Evolutionary conservation across 1,140 invertebrate species (phyloP).

Genomic region (Brevipalpus yothersi): DNA sequence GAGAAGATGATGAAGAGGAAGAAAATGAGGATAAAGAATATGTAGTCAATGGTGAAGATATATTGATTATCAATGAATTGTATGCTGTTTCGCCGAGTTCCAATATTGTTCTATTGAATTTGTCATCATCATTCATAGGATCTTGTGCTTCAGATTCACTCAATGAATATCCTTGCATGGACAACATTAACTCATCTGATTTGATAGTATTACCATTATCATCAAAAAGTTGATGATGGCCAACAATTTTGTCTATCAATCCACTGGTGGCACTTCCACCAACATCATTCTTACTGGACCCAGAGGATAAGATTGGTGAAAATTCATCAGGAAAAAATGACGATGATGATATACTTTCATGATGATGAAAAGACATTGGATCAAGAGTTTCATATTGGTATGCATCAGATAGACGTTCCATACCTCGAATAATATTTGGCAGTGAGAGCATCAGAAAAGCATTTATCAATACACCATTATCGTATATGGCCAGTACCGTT

Average conservation of each 20-base stretch:
- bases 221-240: too few species aligned
- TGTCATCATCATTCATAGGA: too few species aligned
- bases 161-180: too few species aligned
- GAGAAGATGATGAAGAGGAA: background rate
- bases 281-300: too few species aligned
- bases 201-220: too few species aligned
- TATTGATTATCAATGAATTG: background rate
- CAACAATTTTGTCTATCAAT: too few species aligned
- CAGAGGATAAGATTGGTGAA: background rate
- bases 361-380: background rate
- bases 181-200: too few species aligned
- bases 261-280: too few species aligned
- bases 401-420: background rate
- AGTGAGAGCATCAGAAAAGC: conserved; percentile 5
- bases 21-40: background rate
- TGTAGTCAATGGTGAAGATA: background rate
- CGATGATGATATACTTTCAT: background rate
- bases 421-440: background rate
- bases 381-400: background rate
- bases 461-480: conserved; percentile 9
- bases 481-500: conserved; percentile 7
- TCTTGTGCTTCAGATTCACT: too few species aligned
- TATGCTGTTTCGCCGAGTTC: too few species aligned
- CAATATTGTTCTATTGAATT: too few species aligned
- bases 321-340: background rate